A percentile compares a stretch with the other conserved stretches of the same genome.
Conservation (phyloP, 1,140 invertebrate genomes). For the Bombus breviceps region DNA sequence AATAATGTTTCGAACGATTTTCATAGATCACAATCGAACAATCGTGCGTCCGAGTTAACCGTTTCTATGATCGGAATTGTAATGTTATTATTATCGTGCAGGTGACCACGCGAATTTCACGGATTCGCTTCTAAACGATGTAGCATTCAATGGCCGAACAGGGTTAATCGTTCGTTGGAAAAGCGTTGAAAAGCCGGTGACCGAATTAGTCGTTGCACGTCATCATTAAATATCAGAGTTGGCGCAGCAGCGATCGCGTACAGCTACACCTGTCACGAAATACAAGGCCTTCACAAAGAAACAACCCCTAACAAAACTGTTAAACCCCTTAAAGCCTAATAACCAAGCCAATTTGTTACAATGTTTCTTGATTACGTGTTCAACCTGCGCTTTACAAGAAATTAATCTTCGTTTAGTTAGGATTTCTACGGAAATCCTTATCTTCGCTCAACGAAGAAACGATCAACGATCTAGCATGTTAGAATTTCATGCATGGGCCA, state of each 20-base stretch:
- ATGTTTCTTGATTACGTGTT: not conserved
- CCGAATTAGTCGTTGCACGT: constrained; percentile 18
- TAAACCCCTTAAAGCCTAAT: not conserved
- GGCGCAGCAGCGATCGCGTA: not conserved
- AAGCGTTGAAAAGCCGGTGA: constrained; percentile 26
- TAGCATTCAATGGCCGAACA: constrained; percentile 1
- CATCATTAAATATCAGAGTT: not conserved
- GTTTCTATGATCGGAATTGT: not conserved
- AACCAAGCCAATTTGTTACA: not conserved
- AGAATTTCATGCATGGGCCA: not conserved
- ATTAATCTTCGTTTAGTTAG: not conserved
- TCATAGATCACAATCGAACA: not conserved
- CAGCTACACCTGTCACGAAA: not conserved
- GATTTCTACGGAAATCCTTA: not conserved
- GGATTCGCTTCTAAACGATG: not conserved
- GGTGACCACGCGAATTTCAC: not conserved
- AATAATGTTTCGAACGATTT: not conserved
- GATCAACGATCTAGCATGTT: not conserved
- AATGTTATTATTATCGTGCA: not conserved
- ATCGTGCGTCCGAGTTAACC: not conserved
- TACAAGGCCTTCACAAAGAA: not conserved
- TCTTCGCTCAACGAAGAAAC: too few relatives aligned
- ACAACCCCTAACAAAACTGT: too few relatives aligned
- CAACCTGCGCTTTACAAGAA: not conserved
- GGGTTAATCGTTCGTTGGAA: constrained; percentile 22